A percentile compares a stretch with the other conserved stretches of the same genome.
These are phyloP conservation scores for Pempheris klunzingeri DNA, from an alignment of 2,797 vertebrate species.

Conservation along the genomic window DNA sequence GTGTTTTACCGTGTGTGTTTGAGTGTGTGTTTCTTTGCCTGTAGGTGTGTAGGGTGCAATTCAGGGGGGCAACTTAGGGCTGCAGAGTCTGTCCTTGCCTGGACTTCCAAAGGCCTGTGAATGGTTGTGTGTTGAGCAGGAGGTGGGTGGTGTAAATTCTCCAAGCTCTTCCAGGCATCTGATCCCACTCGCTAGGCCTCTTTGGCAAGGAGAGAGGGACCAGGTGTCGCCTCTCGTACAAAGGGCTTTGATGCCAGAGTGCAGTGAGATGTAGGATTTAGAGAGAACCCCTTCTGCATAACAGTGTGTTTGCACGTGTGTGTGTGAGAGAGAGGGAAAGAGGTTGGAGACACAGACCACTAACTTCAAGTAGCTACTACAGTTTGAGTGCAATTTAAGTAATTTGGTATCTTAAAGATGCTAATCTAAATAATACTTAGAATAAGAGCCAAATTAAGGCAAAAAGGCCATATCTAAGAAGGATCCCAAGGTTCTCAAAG, in stretches of 20 bases:
- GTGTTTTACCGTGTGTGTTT: conserved; percentile 12
- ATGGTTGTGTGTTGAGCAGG: conserved; percentile 59
- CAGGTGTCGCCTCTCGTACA: conserved; percentile 81
- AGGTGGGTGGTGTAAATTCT: conserved; percentile 68
- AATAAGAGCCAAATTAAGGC: background rate
- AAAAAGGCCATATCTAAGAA: no score
- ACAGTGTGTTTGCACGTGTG: conserved; percentile 27
- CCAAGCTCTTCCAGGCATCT: conserved; percentile 75
- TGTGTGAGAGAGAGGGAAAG: conserved; percentile 9
- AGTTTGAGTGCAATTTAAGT: conserved; percentile 33
- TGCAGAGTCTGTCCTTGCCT: conserved; percentile 51
- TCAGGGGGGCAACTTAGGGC: conserved; percentile 28
- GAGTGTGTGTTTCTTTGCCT: conserved; percentile 21
- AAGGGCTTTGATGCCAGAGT: conserved; percentile 79
- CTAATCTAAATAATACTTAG: conserved; percentile 24
- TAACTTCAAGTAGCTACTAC: conserved; percentile 41
- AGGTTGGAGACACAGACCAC: background rate
- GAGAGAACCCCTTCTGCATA: conserved; percentile 67
- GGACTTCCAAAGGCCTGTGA: conserved; percentile 49
- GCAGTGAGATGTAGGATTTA: conserved; percentile 72
- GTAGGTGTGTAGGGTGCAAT: conserved; percentile 21
- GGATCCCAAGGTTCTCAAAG: no score
- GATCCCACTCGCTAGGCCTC: conserved; percentile 73
- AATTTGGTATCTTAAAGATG: conserved; percentile 36
- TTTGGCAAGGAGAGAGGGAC: conserved; percentile 80